A percentile compares a stretch with the other conserved stretches of the same genome.
Conservation (phyloP, 2,113 vertebrate species). For the Ascaphus truei region DNA sequence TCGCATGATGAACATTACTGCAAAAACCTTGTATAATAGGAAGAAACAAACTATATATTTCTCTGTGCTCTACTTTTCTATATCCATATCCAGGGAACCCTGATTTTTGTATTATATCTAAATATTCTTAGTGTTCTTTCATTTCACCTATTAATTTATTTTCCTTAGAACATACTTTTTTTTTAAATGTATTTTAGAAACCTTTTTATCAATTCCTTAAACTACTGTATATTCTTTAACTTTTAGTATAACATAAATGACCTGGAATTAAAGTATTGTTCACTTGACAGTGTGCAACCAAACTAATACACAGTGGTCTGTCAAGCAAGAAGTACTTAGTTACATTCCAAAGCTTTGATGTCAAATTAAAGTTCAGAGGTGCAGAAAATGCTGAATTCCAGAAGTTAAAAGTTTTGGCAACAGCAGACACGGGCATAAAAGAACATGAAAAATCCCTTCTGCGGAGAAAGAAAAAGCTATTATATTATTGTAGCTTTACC, state of each 20-base stretch:
- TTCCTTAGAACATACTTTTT: too few species aligned
- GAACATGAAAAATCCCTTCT: constrained; percentile 36
- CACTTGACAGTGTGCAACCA: neutral
- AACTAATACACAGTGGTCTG: constrained; percentile 24
- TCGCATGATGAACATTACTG: too few species aligned
- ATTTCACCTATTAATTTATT: neutral
- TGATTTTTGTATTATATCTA: neutral
- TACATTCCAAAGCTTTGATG: constrained; percentile 7
- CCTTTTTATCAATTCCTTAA: constrained; percentile 17
- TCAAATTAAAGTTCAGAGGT: constrained; percentile 9
- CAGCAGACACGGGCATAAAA: constrained; percentile 25
- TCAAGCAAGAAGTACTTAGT: neutral
- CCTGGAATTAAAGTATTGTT: constrained; percentile 17
- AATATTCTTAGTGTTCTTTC: neutral
- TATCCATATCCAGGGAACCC: too few species aligned
- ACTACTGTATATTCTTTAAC: constrained; percentile 13
- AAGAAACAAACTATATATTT: too few species aligned
- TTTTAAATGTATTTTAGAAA: neutral
- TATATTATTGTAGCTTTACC: constrained; percentile 27
- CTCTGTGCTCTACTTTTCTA: too few species aligned
- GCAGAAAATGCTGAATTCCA: constrained; percentile 9
- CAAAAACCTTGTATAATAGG: too few species aligned
- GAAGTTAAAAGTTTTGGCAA: constrained; percentile 27
- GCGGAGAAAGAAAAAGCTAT: constrained; percentile 33
- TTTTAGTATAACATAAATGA: constrained; percentile 1